A percentile compares a stretch with the other conserved stretches of the same genome.
Conservation (phyloP, 2,888 invertebrate genomes). For the Megalurothrips usitatus region DNA sequence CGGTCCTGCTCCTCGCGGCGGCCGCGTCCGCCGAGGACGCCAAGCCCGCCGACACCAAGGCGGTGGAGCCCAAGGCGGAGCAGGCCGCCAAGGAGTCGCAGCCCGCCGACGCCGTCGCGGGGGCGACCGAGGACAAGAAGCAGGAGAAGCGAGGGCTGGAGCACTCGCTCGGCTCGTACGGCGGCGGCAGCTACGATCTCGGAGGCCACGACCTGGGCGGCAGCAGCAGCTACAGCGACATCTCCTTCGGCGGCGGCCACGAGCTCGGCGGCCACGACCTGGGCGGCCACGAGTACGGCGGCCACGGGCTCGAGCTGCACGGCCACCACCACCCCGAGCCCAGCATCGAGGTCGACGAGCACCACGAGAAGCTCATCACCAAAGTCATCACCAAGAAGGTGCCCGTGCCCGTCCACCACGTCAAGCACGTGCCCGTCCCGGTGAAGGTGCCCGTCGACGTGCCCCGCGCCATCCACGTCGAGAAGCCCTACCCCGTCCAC, state of each 20-base stretch:
- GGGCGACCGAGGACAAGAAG: constrained; percentile 49
- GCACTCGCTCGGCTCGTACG: constrained; percentile 44
- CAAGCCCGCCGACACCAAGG: constrained; percentile 15
- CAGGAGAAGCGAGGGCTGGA: constrained; percentile 56
- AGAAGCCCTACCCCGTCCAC: constrained; percentile 32
- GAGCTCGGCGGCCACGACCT: constrained; percentile 35
- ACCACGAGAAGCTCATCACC: constrained; percentile 62
- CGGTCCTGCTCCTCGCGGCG: constrained; percentile 8
- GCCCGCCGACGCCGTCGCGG: constrained; percentile 40
- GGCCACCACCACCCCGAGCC: constrained; percentile 40
- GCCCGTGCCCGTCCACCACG: background rate
- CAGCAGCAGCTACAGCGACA: constrained; percentile 11
- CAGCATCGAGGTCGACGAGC: constrained; percentile 45
- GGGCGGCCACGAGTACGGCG: constrained; percentile 41
- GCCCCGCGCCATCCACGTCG: constrained; percentile 29
- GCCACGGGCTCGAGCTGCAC: constrained; percentile 36
- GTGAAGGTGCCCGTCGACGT: constrained; percentile 15
- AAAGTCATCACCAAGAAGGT: constrained; percentile 44
- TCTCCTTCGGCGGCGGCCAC: constrained; percentile 15
- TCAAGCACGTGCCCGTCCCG: background rate
- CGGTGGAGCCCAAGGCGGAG: background rate
- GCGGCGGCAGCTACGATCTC: constrained; percentile 38
- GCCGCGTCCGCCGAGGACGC: background rate
- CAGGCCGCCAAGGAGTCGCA: constrained; percentile 31
- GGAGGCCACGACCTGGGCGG: background rate